Evolutionary conservation across 2,113 vertebrate genomes (phyloP).

Genomic region (Megalops atlanticus): DNA sequence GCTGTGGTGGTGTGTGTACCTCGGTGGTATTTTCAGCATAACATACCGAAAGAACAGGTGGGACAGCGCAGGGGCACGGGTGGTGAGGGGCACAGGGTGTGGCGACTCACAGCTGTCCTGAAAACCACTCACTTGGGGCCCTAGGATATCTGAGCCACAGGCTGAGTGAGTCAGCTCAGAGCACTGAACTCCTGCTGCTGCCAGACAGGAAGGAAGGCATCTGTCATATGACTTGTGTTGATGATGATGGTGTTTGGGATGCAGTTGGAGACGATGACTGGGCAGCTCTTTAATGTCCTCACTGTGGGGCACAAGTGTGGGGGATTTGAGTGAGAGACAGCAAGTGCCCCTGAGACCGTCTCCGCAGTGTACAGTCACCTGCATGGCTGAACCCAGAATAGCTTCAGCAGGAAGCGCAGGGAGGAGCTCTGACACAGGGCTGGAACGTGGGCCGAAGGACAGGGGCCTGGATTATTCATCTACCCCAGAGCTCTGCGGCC

Average conservation of each 20-base stretch:
- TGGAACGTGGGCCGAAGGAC: slow-evolving; percentile 30
- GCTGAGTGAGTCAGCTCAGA: slow-evolving; percentile 67
- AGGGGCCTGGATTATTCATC: slow-evolving; percentile 32
- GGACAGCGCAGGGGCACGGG: neutral
- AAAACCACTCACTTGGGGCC: slow-evolving; percentile 55
- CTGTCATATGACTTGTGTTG: slow-evolving; percentile 76
- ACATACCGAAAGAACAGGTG: neutral
- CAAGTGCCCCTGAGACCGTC: neutral
- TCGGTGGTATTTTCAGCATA: no score
- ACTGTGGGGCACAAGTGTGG: no score
- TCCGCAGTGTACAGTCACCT: neutral
- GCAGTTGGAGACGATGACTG: slow-evolving; percentile 62
- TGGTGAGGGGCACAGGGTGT: no score
- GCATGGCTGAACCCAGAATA: neutral
- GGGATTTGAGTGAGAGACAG: neutral
- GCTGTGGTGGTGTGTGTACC: no score
- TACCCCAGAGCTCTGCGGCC: slow-evolving; percentile 29
- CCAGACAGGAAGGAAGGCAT: slow-evolving; percentile 80
- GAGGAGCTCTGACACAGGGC: slow-evolving; percentile 15
- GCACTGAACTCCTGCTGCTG: slow-evolving; percentile 73
- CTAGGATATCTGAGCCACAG: slow-evolving; percentile 59
- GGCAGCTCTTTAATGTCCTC: slow-evolving; percentile 60
- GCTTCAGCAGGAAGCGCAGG: slow-evolving; percentile 19
- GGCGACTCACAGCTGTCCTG: neutral
- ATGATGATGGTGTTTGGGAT: slow-evolving; percentile 69